Conservation (phyloP, 2,888 invertebrate species). For the Stenolophus ochropezus region DNA sequence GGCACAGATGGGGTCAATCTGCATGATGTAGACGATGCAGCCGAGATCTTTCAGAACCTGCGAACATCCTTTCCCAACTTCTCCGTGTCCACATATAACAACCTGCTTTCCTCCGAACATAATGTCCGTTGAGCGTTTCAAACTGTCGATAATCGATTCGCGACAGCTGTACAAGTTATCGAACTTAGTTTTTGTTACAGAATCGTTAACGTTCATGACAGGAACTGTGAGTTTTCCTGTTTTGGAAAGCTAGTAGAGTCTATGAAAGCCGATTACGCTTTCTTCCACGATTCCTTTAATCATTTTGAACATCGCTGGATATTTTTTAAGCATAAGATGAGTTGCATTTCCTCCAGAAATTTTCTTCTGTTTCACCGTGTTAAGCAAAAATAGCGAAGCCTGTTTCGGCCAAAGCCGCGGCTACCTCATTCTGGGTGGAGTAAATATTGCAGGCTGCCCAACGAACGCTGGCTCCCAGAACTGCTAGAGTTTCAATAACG, state of each 20-base stretch:
- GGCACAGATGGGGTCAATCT: constrained; percentile 98
- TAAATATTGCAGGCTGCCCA: constrained; percentile 99
- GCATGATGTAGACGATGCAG: constrained; percentile 93
- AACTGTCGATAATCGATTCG: constrained; percentile 88
- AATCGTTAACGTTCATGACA: constrained; percentile 99
- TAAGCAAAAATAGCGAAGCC: constrained; percentile 95
- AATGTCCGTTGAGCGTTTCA: constrained; percentile 92
- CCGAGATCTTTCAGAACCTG: constrained; percentile 96
- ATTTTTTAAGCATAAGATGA: constrained; percentile 96
- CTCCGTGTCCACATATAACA: constrained; percentile 96
- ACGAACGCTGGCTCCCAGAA: constrained; percentile 92
- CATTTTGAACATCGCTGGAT: constrained; percentile 93
- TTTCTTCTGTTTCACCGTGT: constrained; percentile 98
- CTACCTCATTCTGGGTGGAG: constrained; percentile 98
- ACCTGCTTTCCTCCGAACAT: constrained; percentile 99
- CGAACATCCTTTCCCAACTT: constrained; percentile 97
- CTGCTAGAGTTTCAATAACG: constrained; percentile 90
- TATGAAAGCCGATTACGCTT: constrained; percentile 98
- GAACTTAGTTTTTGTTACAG: constrained; percentile 98
- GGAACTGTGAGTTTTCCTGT: constrained; percentile 95
- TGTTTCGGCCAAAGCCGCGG: constrained; percentile 94
- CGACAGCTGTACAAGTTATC: constrained; percentile 98
- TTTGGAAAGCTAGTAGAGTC: constrained; percentile 95
- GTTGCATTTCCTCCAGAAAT: constrained; percentile 99
- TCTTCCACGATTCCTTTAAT: constrained; percentile 98